A percentile compares a stretch with the other conserved stretches of the same genome.
These are phyloP conservation scores for Platichthys flesus DNA, from an alignment of 2,113 vertebrate genomes.

Conservation along the genomic window DNA sequence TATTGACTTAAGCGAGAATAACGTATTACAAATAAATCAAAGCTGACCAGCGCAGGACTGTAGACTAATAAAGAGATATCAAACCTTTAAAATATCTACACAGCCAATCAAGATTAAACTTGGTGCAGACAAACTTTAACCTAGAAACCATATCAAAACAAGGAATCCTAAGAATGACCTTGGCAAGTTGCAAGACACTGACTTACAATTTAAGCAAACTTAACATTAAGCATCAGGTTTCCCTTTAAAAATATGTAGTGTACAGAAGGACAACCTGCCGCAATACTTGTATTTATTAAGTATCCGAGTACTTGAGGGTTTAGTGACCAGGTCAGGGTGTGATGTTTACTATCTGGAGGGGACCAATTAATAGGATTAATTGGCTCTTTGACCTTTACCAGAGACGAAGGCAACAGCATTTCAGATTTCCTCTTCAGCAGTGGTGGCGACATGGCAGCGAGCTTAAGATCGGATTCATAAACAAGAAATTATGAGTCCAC, in stretches of 20 bases:
- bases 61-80: neutral
- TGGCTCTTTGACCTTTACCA: neutral
- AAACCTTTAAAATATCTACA: neutral
- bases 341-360: neutral
- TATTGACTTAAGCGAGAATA: neutral
- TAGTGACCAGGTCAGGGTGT: neutral
- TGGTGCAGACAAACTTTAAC: neutral
- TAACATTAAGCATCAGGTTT: slow-evolving; percentile 12
- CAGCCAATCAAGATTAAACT: neutral
- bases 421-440: slow-evolving; percentile 14
- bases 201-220: slow-evolving; percentile 2
- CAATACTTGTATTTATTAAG: neutral
- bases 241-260: neutral
- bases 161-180: neutral
- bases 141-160: neutral
- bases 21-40: neutral
- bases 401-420: neutral
- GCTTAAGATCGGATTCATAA: slow-evolving; percentile 28
- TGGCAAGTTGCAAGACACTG: neutral
- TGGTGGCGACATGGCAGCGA: slow-evolving; percentile 51
- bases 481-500: slow-evolving; percentile 26
- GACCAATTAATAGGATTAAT: neutral
- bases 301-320: neutral
- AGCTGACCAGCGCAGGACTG: neutral
- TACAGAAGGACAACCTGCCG: neutral